Percentiles rank a stretch among this genome's conserved stretches.
Conservation (phyloP, 35 echinoderm and acorn worm genomes). For the Lytechinus variegatus region DNA sequence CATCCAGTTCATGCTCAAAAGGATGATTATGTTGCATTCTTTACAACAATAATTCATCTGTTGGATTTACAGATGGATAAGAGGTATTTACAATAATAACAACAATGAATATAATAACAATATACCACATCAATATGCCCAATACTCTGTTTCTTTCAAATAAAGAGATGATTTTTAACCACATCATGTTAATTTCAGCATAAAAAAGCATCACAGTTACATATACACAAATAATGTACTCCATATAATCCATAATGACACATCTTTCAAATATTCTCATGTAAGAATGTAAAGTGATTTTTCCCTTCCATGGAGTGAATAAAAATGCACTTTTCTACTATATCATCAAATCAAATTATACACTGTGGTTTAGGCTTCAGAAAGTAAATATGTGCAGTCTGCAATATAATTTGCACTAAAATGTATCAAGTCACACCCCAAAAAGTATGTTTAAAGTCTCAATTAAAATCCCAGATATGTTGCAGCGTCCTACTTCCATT, state of each 20-base stretch:
- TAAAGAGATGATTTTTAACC: too few relatives aligned
- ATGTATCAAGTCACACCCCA: neutral
- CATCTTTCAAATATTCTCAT: neutral
- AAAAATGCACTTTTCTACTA: neutral
- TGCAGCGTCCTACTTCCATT: neutral
- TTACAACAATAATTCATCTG: too few relatives aligned
- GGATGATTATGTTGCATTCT: too few relatives aligned
- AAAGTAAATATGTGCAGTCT: neutral
- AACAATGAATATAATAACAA: too few relatives aligned
- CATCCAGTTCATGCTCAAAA: too few relatives aligned
- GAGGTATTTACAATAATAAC: too few relatives aligned
- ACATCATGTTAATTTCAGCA: too few relatives aligned
- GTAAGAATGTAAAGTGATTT: neutral
- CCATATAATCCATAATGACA: neutral
- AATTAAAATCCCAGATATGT: neutral
- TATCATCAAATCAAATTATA: neutral
- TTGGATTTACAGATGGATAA: too few relatives aligned
- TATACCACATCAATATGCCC: too few relatives aligned
- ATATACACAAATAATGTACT: too few relatives aligned
- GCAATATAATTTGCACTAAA: neutral
- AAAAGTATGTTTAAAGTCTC: neutral
- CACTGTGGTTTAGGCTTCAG: neutral
- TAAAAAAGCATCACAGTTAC: too few relatives aligned
- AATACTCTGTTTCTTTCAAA: too few relatives aligned
- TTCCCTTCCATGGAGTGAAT: neutral